Conservation (phyloP, 2,888 invertebrate species). For the Mesorhabditis sp. region DNA sequence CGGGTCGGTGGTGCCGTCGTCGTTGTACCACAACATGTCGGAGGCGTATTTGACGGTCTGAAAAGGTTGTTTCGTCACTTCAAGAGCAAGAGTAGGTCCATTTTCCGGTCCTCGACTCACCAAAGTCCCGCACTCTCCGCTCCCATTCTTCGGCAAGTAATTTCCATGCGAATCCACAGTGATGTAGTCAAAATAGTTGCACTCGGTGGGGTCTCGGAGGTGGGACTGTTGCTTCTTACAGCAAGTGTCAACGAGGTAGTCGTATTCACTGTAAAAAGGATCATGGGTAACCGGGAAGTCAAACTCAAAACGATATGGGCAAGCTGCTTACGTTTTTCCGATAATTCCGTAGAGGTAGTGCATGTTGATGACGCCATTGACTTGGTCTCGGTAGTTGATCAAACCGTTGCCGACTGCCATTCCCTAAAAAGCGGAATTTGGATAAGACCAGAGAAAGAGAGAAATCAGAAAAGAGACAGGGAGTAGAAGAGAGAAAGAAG, state of each 20-base stretch:
- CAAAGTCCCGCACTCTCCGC: constrained; percentile 1
- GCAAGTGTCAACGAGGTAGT: constrained; percentile 27
- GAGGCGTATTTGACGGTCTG: constrained; percentile 2
- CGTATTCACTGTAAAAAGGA: constrained; percentile 32
- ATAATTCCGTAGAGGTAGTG: constrained; percentile 33
- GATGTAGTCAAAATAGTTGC: no score
- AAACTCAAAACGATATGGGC: neutral
- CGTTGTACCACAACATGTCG: neutral
- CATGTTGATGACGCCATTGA: constrained; percentile 30
- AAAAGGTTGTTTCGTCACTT: no score
- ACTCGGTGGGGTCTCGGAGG: no score
- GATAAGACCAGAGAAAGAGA: no score
- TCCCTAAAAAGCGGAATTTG: constrained; percentile 13
- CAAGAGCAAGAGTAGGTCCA: no score
- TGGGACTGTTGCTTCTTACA: constrained; percentile 12
- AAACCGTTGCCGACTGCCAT: constrained; percentile 40
- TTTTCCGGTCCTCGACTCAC: neutral
- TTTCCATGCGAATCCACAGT: no score
- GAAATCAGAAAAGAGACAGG: constrained; percentile 15
- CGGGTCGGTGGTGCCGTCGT: constrained; percentile 19
- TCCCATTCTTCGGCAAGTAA: neutral
- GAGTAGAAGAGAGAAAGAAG: constrained; percentile 17
- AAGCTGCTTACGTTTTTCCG: constrained; percentile 24
- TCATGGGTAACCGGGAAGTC: neutral
- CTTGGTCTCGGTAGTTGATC: constrained; percentile 26